These are phyloP conservation scores for Platichthys stellatus DNA, from an alignment of 2,113 vertebrate species.

Conservation along the genomic window DNA sequence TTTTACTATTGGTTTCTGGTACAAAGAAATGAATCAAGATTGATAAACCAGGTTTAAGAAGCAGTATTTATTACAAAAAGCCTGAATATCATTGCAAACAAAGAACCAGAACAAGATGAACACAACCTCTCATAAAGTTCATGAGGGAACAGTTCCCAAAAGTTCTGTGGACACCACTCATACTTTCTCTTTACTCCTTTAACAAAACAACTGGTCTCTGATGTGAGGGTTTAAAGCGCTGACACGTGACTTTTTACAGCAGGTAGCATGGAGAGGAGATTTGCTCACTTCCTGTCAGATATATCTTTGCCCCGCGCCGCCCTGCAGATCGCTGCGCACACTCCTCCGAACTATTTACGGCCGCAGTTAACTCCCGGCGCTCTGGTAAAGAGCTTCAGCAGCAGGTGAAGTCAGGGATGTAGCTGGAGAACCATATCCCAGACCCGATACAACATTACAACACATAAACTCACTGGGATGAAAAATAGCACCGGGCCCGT, in stretches of 20 bases:
- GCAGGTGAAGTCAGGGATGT: constrained; percentile 73
- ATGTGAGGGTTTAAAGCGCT: constrained; percentile 40
- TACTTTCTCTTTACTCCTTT: constrained; percentile 3
- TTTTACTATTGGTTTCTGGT: too few species aligned
- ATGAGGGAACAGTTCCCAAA: constrained; percentile 13
- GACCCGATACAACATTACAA: constrained; percentile 70
- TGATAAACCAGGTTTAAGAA: too few species aligned
- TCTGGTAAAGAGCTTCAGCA: constrained; percentile 79
- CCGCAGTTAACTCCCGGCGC: constrained; percentile 72
- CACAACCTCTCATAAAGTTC: too few species aligned
- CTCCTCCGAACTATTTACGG: constrained; percentile 74
- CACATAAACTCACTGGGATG: constrained; percentile 68
- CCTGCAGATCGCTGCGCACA: constrained; percentile 54
- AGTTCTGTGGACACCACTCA: constrained; percentile 28
- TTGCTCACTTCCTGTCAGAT: constrained; percentile 71
- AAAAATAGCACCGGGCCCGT: constrained; percentile 67
- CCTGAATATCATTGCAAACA: background rate
- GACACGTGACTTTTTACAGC: constrained; percentile 58
- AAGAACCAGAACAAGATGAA: too few species aligned
- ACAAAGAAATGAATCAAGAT: too few species aligned
- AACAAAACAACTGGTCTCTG: constrained; percentile 30
- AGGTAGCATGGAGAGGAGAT: constrained; percentile 65
- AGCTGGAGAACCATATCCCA: constrained; percentile 52
- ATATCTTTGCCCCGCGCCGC: constrained; percentile 62
- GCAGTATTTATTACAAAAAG: too few species aligned